A percentile compares a stretch with the other conserved stretches of the same genome.
These are phyloP conservation scores for Pelusios castaneus DNA, from an alignment of 2,113 vertebrate species.

Conservation along the genomic window DNA sequence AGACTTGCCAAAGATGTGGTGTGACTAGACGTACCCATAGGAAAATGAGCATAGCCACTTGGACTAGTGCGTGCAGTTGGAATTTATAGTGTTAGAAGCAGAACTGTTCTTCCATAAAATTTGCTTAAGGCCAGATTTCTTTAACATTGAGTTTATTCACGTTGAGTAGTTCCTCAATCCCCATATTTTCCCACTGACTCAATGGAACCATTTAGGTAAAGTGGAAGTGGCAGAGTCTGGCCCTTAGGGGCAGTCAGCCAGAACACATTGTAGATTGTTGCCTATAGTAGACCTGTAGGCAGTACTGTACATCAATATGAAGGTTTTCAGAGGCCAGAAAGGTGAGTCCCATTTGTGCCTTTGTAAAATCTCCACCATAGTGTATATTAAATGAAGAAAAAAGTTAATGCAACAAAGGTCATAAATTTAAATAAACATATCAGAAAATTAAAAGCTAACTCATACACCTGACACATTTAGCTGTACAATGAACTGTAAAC, in stretches of 20 bases:
- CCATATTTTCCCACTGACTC: not conserved
- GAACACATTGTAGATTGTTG: not conserved
- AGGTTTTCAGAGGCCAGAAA: not conserved
- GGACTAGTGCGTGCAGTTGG: constrained; percentile 47
- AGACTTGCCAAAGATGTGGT: not conserved
- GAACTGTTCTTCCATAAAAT: constrained; percentile 8
- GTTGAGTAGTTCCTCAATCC: not conserved
- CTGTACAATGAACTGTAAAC: not conserved
- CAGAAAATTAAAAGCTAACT: not conserved
- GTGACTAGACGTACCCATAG: constrained; percentile 23
- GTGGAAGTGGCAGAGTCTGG: not conserved
- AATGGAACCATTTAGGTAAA: not conserved
- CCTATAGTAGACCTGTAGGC: not conserved
- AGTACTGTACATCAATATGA: accelerated
- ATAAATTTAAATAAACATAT: not conserved
- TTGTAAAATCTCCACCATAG: not conserved
- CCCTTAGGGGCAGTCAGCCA: not conserved
- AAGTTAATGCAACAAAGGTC: not conserved
- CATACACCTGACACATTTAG: not conserved
- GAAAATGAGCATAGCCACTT: constrained; percentile 36
- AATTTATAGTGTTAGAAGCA: constrained; percentile 1
- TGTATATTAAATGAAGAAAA: not conserved
- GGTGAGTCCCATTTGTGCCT: not conserved
- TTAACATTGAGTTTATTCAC: not conserved
- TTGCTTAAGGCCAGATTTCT: not conserved